phyloP scores from a whole-genome alignment of 2,888 invertebrate species.

The Dendrolimus pini region DNA sequence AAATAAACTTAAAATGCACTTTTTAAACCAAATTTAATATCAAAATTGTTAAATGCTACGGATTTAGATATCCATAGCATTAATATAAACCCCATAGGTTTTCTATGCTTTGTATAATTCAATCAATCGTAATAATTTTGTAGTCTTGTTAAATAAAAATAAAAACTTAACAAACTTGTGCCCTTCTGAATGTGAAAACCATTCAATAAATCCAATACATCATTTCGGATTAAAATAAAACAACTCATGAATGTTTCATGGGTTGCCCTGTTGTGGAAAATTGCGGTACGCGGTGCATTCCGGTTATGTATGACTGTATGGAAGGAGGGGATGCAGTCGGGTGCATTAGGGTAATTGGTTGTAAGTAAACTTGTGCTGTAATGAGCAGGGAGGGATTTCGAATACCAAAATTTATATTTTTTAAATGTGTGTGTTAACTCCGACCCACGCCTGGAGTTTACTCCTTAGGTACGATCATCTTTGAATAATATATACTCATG shows the following conservation, averaged over 20 bases:
- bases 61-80: too few species aligned
- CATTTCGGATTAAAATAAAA: constrained; percentile 3
- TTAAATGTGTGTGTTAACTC: too few species aligned
- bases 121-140: too few species aligned
- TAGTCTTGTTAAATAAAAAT: not conserved
- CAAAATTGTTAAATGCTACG: too few species aligned
- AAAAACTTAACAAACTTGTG: not conserved
- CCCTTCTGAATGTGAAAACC: not conserved
- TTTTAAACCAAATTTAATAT: too few species aligned
- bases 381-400: constrained; percentile 11
- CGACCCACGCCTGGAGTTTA: too few species aligned
- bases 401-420: too few species aligned
- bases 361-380: constrained; percentile 21
- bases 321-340: not conserved
- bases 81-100: too few species aligned
- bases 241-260: constrained; percentile 6
- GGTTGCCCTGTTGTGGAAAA: constrained; percentile 18
- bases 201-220: not conserved
- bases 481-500: too few species aligned
- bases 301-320: constrained; percentile 3
- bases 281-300: constrained; percentile 16
- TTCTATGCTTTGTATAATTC: too few species aligned
- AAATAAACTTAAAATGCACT: too few species aligned
- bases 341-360: constrained; percentile 38
- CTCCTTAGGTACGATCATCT: too few species aligned